Conservation (phyloP, 2,113 vertebrate species). For the Sturnira hondurensis region DNA sequence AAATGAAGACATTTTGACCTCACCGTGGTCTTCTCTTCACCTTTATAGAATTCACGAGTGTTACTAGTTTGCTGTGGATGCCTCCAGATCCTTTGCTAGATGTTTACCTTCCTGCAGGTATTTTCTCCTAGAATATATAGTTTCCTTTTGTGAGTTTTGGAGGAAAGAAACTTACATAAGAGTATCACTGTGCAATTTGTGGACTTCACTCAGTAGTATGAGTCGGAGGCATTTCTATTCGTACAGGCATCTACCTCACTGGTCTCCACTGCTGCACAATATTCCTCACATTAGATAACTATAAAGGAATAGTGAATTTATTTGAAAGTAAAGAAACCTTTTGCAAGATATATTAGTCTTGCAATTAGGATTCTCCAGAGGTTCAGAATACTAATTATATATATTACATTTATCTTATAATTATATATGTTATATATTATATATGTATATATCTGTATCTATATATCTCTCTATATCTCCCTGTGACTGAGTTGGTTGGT, state of each 20-base stretch:
- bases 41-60: not conserved
- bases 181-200: not conserved
- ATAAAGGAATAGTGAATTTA: not conserved
- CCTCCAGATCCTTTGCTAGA: not conserved
- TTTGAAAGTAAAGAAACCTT: not conserved
- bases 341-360: not conserved
- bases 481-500: too few species aligned
- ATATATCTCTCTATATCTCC: too few species aligned
- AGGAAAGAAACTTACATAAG: not conserved
- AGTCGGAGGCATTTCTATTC: not conserved
- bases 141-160: not conserved
- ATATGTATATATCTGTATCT: not conserved
- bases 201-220: not conserved
- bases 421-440: not conserved
- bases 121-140: not conserved
- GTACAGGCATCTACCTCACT: not conserved
- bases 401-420: not conserved
- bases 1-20: not conserved
- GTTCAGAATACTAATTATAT: not conserved
- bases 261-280: not conserved
- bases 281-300: not conserved
- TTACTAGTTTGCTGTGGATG: not conserved
- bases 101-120: not conserved
- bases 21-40: not conserved
- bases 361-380: not conserved